Evolutionary conservation across 2,797 vertebrate genomes (phyloP).

Genomic region (Prionace glauca): DNA sequence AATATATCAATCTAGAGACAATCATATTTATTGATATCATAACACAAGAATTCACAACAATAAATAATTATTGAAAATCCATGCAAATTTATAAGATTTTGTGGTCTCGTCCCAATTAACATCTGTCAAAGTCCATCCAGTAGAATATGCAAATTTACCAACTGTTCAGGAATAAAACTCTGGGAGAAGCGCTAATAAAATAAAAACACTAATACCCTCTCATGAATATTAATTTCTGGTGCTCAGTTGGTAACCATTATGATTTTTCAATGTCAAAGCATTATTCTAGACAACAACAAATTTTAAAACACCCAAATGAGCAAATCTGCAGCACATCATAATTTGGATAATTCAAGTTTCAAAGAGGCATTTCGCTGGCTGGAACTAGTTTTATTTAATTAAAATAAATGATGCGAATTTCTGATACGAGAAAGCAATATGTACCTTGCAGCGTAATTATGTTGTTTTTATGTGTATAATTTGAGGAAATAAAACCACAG

Average conservation of each 20-base stretch:
- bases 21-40: neutral
- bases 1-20: neutral
- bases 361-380: neutral
- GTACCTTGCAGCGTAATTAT: neutral
- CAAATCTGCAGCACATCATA: neutral
- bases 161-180: constrained; percentile 15
- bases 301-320: neutral
- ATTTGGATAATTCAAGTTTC: neutral
- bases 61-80: neutral
- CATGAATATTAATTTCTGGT: constrained; percentile 19
- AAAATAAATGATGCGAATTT: constrained; percentile 6
- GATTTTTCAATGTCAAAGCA: neutral
- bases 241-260: neutral
- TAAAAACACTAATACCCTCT: neutral
- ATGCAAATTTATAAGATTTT: neutral
- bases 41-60: neutral
- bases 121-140: constrained; percentile 3
- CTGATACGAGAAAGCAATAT: neutral
- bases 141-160: constrained; percentile 30
- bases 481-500: neutral
- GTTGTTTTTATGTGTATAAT: neutral
- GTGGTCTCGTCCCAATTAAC: neutral
- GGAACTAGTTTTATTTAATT: neutral
- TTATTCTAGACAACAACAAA: neutral
- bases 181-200: constrained; percentile 24